Base-by-base conservation (phyloP, 2,797 vertebrate genomes). In the Cyprinodon diabolis region DNA sequence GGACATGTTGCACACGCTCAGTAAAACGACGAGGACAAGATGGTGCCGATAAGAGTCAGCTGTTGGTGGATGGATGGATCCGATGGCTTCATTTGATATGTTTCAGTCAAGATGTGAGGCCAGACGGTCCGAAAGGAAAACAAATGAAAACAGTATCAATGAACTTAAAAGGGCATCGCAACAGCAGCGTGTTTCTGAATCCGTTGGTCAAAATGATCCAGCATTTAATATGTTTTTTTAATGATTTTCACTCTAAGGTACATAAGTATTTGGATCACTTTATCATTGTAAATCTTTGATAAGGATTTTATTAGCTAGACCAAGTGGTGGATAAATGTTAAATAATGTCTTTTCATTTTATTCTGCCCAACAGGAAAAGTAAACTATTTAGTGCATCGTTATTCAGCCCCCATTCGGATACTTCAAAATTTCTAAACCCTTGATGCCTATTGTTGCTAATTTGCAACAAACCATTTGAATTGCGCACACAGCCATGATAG, bases 21-120 rank as follows among this genome's bases (percentile, higher is more conserved):
- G 87, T 66, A 62, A 85, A 87, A 83, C 13, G 72, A 88, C 66
- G 69, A 84, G 82, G 81, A 92, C 87, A 90, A 90, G 93, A 92
- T 89, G 81, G 82, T 78, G 69, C 71, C 3, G 89, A 92, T 93
- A 90, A 92, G 80, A 66, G 69, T 87, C 84, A 69, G 84, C 76
- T 75, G 77, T 78, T 82, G 71, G 78, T 80, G 87, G 77, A 80
- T 19, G 76, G 63, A 43, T 65, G 48, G 47, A 76, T 80, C 7
- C 74, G 63, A 80, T 78, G 73, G 73, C 52, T 86, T 56, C 45
- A 1, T 63, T 49, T 13, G 55, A 85, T 85, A 62, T 69, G 66
- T 57, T 49, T 30, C 30, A 8, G 12, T 23, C 0, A 14, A 23
- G 54, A n/a, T 13, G 19, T 15, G 17, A n/a, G 55, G 35, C 57